A percentile compares a stretch with the other conserved stretches of the same genome.
These are phyloP conservation scores for Automeris io DNA, from an alignment of 2,888 invertebrate genomes.

Conservation along the genomic window DNA sequence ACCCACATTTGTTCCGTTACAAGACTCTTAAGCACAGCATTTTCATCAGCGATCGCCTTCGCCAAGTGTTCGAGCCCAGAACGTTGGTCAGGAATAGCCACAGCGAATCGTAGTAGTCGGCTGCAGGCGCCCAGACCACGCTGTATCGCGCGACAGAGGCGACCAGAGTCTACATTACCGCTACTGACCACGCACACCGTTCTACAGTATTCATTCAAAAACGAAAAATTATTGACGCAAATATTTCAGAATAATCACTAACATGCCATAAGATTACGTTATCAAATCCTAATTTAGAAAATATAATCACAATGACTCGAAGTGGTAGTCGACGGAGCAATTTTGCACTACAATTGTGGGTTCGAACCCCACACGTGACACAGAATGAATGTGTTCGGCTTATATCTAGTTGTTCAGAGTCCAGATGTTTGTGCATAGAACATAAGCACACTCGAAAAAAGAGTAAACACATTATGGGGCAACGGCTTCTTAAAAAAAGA, in stretches of 20 bases:
- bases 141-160: constrained; percentile 85
- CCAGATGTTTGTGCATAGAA: no score
- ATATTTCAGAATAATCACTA: no score
- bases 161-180: constrained; percentile 89
- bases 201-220: constrained; percentile 49
- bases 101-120: constrained; percentile 81
- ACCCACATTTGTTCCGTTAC: constrained; percentile 69
- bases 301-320: background rate
- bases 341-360: no score
- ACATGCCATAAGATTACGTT: no score
- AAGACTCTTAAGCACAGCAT: constrained; percentile 55
- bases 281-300: background rate
- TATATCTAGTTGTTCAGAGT: no score
- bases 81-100: constrained; percentile 84
- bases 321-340: no score
- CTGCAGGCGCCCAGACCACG: constrained; percentile 87
- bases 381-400: no score
- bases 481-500: no score
- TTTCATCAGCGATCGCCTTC: constrained; percentile 48
- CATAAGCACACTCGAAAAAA: no score
- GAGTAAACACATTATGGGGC: no score
- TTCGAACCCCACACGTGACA: no score
- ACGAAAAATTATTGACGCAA: no score
- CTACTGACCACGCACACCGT: constrained; percentile 86
- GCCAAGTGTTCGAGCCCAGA: constrained; percentile 83